Evolutionary conservation across 2,113 vertebrate species (phyloP).

Genomic region (Lagopus leucura): DNA sequence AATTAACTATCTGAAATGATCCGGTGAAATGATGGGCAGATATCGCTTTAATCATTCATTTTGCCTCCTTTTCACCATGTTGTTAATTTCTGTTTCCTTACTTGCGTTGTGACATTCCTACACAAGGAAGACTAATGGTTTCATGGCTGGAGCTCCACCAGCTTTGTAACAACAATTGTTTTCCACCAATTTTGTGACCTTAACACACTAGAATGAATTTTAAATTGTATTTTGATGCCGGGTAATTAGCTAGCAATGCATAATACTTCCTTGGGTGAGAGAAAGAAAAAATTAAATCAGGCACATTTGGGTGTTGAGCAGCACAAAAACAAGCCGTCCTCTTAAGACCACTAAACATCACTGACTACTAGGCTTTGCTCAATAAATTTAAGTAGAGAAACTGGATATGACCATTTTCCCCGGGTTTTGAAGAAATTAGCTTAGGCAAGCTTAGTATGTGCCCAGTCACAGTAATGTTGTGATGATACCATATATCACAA

Average conservation of each 20-base stretch:
- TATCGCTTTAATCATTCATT: background rate
- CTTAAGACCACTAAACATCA: background rate
- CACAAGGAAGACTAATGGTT: background rate
- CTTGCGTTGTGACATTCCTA: background rate
- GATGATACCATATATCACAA: background rate
- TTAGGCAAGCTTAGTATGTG: background rate
- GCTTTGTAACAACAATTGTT: conserved; percentile 24
- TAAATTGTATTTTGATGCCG: background rate
- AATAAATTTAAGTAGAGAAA: background rate
- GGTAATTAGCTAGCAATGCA: background rate
- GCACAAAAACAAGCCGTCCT: background rate
- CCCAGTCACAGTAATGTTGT: background rate
- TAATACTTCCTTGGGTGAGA: background rate
- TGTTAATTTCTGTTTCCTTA: conserved; percentile 4
- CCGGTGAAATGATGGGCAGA: background rate
- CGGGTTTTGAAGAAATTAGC: background rate
- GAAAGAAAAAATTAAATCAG: conserved; percentile 12
- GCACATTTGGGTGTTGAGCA: background rate
- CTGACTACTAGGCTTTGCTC: background rate
- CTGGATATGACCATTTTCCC: background rate
- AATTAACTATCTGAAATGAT: background rate
- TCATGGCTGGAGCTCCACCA: background rate
- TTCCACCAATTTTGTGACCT: background rate
- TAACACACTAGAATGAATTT: conserved; percentile 33
- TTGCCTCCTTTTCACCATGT: background rate